Evolutionary conservation across 2,797 vertebrate species (phyloP), one percentile per base, ranked within the genome.

Genomic region (Platalea minor): DNA sequence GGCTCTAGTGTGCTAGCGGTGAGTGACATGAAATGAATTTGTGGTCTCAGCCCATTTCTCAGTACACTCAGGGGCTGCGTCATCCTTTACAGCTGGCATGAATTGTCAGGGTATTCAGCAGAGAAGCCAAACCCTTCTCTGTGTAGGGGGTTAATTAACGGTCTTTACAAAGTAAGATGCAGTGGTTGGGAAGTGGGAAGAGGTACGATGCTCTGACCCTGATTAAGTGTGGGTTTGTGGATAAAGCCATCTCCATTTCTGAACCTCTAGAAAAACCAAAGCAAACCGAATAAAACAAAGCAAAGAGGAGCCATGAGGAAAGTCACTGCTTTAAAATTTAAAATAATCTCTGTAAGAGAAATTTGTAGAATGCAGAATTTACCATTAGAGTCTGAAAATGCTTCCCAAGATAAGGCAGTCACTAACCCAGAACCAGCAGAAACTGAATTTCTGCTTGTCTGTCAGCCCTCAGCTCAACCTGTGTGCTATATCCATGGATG

Each of bases 171-270:
- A 73, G 33, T 67, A 70, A 70, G 81, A 67, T 11, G 56, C 56
- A 9, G 91, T 5, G 92, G 69, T 75, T 85, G 76, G 91, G 91
- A 94, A 93, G 57, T 54, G 65, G 94, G 73, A 33, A 91, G 87
- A 92, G 61, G 46, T 69, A 56, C 3, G 13, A 61, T 46, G 57
- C 87, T 96, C 89, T 91, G 82, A 88, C 91, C 59, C 56, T 53
- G 75, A 91, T 92, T 64, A 89, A 95, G 56, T 80, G 85, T 75
- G 85, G 92, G 59, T 92, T 93, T 91, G 87, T 68, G 87, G 91
- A 31, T 23, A 68, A 60, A 78, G 37, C 65, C 73, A 28, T 45
- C 78, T 91, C 75, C 56, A 4, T 11, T 39, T 19, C 64, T 83
- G 60, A 85, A 53, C 56, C 85, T 74, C 85, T 48, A 78, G 68